Evolutionary conservation across 2,797 vertebrate genomes (phyloP), one percentile per base, ranked within the genome.

Genomic region (Percopsis omiscomaycus): DNA sequence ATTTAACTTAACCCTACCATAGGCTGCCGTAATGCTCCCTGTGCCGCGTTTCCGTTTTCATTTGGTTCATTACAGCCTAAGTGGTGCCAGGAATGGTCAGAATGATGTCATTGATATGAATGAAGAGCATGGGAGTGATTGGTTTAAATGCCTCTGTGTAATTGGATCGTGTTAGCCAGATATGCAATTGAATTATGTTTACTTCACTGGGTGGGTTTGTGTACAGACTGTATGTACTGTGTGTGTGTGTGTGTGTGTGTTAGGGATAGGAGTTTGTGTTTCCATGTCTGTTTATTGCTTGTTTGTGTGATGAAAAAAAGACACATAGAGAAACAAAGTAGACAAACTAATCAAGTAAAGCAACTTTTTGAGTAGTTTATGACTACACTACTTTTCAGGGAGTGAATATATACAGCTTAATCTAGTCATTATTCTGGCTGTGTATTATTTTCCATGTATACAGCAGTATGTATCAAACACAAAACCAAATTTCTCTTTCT

Each of bases 181-280:
- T 89, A 91, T 90, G 88, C 85, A 89, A 92, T 91, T 90, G 86
- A 91, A 91, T 92, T 89, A 91, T 84, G 80, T 89, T 89, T 89
- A 88, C 89, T 90, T 88, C 78, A 84, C 81, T 87, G 83, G 73
- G 83, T 86, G 75, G 77, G 78, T 62, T 78, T 84, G 82, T 86
- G 85, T 75, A 84, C 77, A 59, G 67, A 75, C 4, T 37, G 32
- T 37, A 69, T 79, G 50, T 57, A 56, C 42, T 71, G 29, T 71
- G 69, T 68, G 67, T 68, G 58, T 61, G 49, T 60, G 54, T 64
- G 55, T 48, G 27, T 56, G 56, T 64, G 50, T 42, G 37, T 44
- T 12, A 48, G 9, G 10, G 12, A 13, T 53, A 16, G 15, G 16
- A 2, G 14, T 15, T n/a, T 16, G n/a, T 16, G 49, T 51, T 13